Evolutionary conservation across 2,797 vertebrate species (phyloP).

Genomic region (Paguma larvata): DNA sequence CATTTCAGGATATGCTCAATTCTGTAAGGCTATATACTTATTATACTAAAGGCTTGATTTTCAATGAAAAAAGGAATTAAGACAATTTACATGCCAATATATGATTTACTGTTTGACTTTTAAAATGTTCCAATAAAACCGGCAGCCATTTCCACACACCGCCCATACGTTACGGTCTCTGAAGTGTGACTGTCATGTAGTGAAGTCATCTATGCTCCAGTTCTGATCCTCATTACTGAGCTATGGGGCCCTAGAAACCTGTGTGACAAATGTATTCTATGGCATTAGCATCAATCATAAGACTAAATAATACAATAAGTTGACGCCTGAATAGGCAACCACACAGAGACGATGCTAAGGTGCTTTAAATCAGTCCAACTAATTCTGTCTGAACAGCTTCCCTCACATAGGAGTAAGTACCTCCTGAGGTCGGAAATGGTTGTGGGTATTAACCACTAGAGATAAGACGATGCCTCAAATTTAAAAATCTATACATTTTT

Average conservation of each 20-base stretch:
- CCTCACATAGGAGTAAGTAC: background rate
- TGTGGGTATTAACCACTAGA: background rate
- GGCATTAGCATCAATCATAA: background rate
- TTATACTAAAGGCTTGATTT: background rate
- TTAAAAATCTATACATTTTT: background rate
- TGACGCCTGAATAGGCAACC: background rate
- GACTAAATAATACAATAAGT: background rate
- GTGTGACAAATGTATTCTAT: background rate
- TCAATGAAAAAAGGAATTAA: background rate
- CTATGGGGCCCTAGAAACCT: background rate
- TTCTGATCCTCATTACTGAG: background rate
- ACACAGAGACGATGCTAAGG: background rate
- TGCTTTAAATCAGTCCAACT: background rate
- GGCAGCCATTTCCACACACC: background rate
- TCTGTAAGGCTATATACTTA: background rate
- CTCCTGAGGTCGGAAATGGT: background rate
- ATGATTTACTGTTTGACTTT: background rate
- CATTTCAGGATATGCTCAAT: slow-evolving; percentile 28
- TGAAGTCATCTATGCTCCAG: background rate
- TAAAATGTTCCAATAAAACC: background rate
- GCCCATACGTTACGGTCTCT: background rate
- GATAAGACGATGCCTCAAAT: background rate
- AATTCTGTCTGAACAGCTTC: background rate
- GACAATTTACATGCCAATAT: background rate
- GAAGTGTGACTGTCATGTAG: background rate